Evolutionary conservation across 2,888 invertebrate species (phyloP).

Genomic region (Stictocephala bisonia): DNA sequence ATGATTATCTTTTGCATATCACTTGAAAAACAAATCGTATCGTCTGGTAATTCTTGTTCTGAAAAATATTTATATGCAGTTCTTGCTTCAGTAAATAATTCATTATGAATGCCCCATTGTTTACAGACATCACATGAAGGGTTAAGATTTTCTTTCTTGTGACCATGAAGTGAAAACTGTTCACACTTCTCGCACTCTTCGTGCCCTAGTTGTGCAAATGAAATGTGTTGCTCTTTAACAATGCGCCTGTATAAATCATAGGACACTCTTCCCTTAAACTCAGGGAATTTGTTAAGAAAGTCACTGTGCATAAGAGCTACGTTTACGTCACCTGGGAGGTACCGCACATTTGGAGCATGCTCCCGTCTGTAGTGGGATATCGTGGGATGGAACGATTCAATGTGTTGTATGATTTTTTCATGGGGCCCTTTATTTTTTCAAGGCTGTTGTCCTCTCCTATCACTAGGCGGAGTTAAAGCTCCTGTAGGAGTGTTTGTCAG

Average conservation of each 20-base stretch:
- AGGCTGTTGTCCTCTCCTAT: constrained; percentile 40
- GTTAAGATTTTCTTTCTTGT: too few relatives aligned
- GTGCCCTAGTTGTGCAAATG: constrained; percentile 46
- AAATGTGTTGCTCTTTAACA: constrained; percentile 40
- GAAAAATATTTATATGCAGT: too few relatives aligned
- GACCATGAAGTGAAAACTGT: too few relatives aligned
- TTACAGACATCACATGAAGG: too few relatives aligned
- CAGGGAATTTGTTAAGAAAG: constrained; percentile 41
- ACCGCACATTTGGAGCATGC: constrained; percentile 53
- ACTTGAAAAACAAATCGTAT: too few relatives aligned
- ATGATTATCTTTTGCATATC: too few relatives aligned
- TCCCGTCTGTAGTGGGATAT: constrained; percentile 53
- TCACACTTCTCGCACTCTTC: too few relatives aligned
- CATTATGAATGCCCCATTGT: too few relatives aligned
- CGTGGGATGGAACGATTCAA: constrained; percentile 48
- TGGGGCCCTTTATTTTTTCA: constrained; percentile 27
- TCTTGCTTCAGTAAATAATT: too few relatives aligned
- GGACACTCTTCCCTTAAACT: constrained; percentile 27
- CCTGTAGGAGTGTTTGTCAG: constrained; percentile 41
- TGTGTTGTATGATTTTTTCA: constrained; percentile 48
- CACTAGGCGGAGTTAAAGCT: constrained; percentile 31
- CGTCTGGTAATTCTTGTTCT: too few relatives aligned
- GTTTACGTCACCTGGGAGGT: constrained; percentile 52
- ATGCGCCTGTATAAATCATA: constrained; percentile 44
- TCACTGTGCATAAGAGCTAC: constrained; percentile 42